Percentiles rank a stretch among this genome's conserved stretches.
Conservation (phyloP, 2,888 invertebrate species). For the Junonia oenone region DNA sequence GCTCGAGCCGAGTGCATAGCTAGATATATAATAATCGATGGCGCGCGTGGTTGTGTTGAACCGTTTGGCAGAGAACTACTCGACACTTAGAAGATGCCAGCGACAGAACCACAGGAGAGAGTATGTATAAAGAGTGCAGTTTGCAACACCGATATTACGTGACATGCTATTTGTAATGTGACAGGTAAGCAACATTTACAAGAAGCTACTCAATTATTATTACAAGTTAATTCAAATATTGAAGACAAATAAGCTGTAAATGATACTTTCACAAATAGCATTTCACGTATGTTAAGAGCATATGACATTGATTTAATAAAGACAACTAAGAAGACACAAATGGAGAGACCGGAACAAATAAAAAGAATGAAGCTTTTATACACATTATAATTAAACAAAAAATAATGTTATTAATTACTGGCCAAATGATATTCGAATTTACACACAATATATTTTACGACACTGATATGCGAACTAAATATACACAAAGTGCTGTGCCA, state of each 20-base stretch:
- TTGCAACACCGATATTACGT: constrained; percentile 75
- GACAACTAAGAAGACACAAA: constrained; percentile 75
- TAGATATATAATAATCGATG: constrained; percentile 47
- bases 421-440: constrained; percentile 60
- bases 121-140: constrained; percentile 75
- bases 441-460: constrained; percentile 69
- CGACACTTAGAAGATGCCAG: constrained; percentile 71
- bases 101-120: constrained; percentile 75
- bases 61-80: constrained; percentile 66
- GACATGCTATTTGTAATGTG: constrained; percentile 50
- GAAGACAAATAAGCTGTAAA: background rate
- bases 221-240: background rate
- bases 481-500: constrained; percentile 68
- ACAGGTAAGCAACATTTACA: too few relatives aligned
- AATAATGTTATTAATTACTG: constrained; percentile 50
- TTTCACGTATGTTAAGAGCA: constrained; percentile 63
- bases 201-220: background rate
- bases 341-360: constrained; percentile 53
- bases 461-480: constrained; percentile 74
- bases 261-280: constrained; percentile 41
- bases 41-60: constrained; percentile 69
- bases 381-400: constrained; percentile 47
- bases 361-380: constrained; percentile 61
- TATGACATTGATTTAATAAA: constrained; percentile 67
- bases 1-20: constrained; percentile 76